phyloP scores from a whole-genome alignment of 2,113 vertebrate species.

The Poecile atricapillus region DNA sequence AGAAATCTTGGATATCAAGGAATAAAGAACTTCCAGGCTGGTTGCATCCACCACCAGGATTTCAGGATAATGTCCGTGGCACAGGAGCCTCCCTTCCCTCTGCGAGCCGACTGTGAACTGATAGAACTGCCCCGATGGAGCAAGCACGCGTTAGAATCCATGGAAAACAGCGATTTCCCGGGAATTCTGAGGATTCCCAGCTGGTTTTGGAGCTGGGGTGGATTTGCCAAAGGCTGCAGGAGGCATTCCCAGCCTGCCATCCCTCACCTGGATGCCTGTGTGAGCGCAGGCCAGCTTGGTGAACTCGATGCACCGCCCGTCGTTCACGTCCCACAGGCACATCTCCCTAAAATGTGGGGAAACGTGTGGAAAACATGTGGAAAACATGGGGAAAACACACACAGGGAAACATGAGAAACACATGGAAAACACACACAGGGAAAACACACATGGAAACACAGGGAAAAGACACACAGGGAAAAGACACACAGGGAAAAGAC shows the following conservation, averaged over 20 bases:
- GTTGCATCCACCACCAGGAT: slow-evolving; percentile 92
- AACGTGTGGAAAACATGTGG: no score
- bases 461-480: no score
- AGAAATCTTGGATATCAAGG: slow-evolving; percentile 93
- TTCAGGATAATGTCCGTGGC: slow-evolving; percentile 94
- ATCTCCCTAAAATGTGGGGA: slow-evolving; percentile 81
- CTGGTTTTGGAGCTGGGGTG: rapidly evolving
- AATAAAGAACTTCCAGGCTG: slow-evolving; percentile 95
- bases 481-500: no score
- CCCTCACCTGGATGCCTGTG: slow-evolving; percentile 86
- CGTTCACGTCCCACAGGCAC: slow-evolving; percentile 96
- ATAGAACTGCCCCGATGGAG: slow-evolving; percentile 77
- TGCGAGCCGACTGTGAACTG: slow-evolving; percentile 83
- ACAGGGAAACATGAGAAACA: no score
- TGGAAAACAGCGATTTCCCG: rapidly evolving
- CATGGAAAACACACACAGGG: no score
- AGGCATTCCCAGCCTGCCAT: neutral
- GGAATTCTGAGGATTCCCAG: no score
- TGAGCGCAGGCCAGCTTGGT: slow-evolving; percentile 95
- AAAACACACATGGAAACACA: no score
- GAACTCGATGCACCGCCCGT: slow-evolving; percentile 95
- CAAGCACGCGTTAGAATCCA: neutral
- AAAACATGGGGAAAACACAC: no score
- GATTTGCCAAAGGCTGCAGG: no score
- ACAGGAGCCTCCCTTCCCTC: slow-evolving; percentile 88